A percentile compares a stretch with the other conserved stretches of the same genome.
Evolutionary conservation across 2,797 vertebrate genomes (phyloP).

Genomic region (Sylvia borin): DNA sequence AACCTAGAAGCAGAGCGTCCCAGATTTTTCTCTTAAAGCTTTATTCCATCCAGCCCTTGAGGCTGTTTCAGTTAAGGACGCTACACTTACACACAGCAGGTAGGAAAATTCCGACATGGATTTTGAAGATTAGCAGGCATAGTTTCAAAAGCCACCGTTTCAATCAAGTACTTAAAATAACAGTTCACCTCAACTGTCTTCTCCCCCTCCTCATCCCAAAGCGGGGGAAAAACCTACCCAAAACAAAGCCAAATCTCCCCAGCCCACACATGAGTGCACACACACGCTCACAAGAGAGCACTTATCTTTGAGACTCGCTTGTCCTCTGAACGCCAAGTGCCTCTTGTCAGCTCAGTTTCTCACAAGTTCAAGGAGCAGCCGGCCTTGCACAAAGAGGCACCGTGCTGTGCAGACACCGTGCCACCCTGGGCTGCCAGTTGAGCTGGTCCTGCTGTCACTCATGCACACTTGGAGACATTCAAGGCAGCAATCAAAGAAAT

Average conservation of each 20-base stretch:
- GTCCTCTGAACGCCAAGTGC: not conserved
- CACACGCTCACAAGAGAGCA: not conserved
- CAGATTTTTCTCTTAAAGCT: not conserved
- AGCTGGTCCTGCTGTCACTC: not conserved
- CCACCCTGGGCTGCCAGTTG: not conserved
- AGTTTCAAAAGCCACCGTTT: not conserved
- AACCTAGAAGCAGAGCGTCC: not conserved
- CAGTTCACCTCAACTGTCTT: constrained; percentile 9
- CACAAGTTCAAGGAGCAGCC: not conserved
- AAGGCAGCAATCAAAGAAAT: not conserved
- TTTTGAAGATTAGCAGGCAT: constrained; percentile 4
- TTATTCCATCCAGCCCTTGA: not conserved
- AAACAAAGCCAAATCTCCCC: not conserved
- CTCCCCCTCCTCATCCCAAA: not conserved
- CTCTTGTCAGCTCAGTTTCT: constrained; percentile 24
- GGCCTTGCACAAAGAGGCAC: not conserved
- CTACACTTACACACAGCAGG: not conserved
- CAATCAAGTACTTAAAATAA: constrained; percentile 13
- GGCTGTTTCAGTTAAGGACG: not conserved
- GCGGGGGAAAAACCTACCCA: rapidly evolving
- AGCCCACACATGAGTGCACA: not conserved
- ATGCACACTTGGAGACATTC: not conserved
- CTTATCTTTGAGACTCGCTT: not conserved
- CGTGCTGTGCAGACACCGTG: not conserved
- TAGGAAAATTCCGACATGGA: constrained; percentile 17